Evolutionary conservation across 2,888 invertebrate species (phyloP), one percentile per base, ranked within the genome.

Genomic region (Polydrusus pterygomalis): DNA sequence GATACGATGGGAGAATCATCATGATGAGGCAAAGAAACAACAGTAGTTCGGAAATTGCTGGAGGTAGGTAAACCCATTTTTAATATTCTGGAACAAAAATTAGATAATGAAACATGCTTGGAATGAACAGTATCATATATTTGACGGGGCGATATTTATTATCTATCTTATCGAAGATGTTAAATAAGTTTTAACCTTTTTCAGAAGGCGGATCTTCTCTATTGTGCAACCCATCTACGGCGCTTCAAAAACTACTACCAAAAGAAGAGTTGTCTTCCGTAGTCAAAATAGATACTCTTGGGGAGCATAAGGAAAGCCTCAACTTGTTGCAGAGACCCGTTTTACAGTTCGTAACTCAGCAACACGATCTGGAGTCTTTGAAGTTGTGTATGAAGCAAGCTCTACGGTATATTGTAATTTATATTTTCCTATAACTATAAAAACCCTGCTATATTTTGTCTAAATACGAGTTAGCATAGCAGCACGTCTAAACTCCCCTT

Each of bases 301-400:
- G 83, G 2, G 83, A 83, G 30, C 82, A 82, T 73, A 81, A 84
- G 79, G 85, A 86, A 47, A 86, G 89, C 0, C 88, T 91, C 10
- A 89, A 90, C 9, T 87, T 94, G n/a, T 88, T 95, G 79, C 91
- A 91, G 81, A 91, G 97, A 45, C 97, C 97, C 0, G 96, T 97
- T 0, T 92, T 98, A 89, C 89, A 93, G 0, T 99, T 99, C 85
- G 92, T 98, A 58, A 90, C 95, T 2, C 93, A 95, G 77, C 93
- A 94, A 77, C 95, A 97, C 82, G 96, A 98, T 85, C 89, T 98
- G 54, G 94, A 95, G 34, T 92, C 93, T 0, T 88, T 97, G 63
- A 93, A 95, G 78, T 91, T 95, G 75, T 95, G 96, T 51, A 96
- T 98, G 94, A 94, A 95, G 79, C 95, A 96, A 76, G 95, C 97